A percentile compares a stretch with the other conserved stretches of the same genome.
These are phyloP conservation scores for Buathra laborator DNA, from an alignment of 2,888 invertebrate genomes.

Conservation along the genomic window DNA sequence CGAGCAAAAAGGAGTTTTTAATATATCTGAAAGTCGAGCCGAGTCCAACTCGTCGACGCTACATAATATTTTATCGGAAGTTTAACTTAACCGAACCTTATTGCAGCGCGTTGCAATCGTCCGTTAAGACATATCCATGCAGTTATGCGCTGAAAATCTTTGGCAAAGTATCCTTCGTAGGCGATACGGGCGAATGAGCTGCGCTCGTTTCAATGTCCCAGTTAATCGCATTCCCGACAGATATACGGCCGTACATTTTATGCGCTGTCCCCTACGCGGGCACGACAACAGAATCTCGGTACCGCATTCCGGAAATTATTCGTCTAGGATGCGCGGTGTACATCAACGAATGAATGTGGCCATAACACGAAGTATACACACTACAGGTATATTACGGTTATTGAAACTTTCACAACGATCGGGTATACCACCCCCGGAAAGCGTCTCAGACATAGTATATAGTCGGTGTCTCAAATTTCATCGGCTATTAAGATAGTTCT, in stretches of 20 bases:
- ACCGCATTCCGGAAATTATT: slow-evolving; percentile 31
- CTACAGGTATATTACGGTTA: slow-evolving; percentile 15
- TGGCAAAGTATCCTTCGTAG: slow-evolving; percentile 11
- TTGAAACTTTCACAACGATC: not conserved
- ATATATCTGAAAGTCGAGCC: not conserved
- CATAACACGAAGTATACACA: slow-evolving; percentile 33
- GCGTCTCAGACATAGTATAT: not conserved
- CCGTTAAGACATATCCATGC: too few relatives aligned
- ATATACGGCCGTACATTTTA: slow-evolving; percentile 38
- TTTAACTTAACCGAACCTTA: not conserved
- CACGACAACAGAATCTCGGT: slow-evolving; percentile 22
- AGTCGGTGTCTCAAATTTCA: slow-evolving; percentile 6
- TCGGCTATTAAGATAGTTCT: not conserved
- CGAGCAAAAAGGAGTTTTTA: not conserved
- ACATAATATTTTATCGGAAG: not conserved
- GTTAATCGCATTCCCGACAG: slow-evolving; percentile 38
- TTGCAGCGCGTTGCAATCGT: too few relatives aligned
- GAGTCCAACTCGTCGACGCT: not conserved
- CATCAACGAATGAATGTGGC: slow-evolving; percentile 29
- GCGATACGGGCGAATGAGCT: not conserved
- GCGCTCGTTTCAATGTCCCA: slow-evolving; percentile 16
- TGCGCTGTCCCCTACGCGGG: slow-evolving; percentile 21
- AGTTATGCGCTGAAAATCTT: not conserved
- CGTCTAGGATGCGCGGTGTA: slow-evolving; percentile 27
- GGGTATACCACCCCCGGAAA: not conserved